Conservation (phyloP, 1,140 invertebrate genomes). For the Branchinecta lindahli region DNA sequence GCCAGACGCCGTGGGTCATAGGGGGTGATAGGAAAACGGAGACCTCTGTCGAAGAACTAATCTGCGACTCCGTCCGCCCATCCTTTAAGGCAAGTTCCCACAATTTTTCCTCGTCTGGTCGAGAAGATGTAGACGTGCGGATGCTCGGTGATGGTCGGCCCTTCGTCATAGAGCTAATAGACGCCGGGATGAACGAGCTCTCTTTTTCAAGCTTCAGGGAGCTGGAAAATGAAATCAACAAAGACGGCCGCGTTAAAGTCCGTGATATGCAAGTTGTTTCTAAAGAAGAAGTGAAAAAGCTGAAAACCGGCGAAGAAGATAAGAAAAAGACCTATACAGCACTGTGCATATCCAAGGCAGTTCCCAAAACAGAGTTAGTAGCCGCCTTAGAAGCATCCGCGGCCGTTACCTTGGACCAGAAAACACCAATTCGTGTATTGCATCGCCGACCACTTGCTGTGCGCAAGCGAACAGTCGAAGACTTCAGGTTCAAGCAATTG, state of each 20-base stretch:
- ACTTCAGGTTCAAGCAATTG: conserved; percentile 36
- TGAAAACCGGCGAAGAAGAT: conserved; percentile 71
- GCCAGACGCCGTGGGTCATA: conserved; percentile 87
- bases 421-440: conserved; percentile 67
- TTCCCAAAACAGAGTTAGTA: conserved; percentile 33
- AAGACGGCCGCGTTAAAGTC: background rate
- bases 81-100: conserved; percentile 37
- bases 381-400: conserved; percentile 38
- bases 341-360: conserved; percentile 42
- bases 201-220: conserved; percentile 20
- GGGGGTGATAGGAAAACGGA: conserved; percentile 61
- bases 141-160: conserved; percentile 71
- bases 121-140: conserved; percentile 87
- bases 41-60: conserved; percentile 77
- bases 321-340: conserved; percentile 73
- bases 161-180: conserved; percentile 64
- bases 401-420: conserved; percentile 41
- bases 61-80: conserved; percentile 43
- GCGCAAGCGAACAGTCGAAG: conserved; percentile 44
- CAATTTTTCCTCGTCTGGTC: conserved; percentile 66
- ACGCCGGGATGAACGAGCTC: conserved; percentile 37
- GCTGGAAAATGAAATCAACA: conserved; percentile 23
- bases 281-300: conserved; percentile 33
- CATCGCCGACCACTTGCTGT: conserved; percentile 55
- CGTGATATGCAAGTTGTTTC: conserved; percentile 30